Evolutionary conservation across 2,888 invertebrate species (phyloP), one percentile per base, ranked within the genome.

Genomic region (Epirrhoe tristata): DNA sequence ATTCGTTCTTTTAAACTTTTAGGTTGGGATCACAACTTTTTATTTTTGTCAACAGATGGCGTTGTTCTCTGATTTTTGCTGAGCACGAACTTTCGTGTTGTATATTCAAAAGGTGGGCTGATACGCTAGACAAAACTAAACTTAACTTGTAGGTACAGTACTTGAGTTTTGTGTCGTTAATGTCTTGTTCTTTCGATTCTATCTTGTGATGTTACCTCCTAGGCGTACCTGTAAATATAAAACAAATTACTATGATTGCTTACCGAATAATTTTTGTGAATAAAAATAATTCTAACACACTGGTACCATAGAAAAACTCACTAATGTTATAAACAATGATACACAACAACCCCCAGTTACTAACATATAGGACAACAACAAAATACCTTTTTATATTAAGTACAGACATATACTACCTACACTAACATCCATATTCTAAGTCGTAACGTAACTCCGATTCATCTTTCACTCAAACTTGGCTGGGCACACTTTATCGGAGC

Each of bases 151-250:
- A 90, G 24, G 24, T 24, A 24, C 84, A 81, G 78, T 80, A 81
- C 78, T 76, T 81, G 79, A 84, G 81, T 83, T 82, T 80, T 82
- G 84, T 78, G 79, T 86, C 79, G 79, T 80, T 83, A 81, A 82
- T 77, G 78, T 84, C 79, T 85, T 85, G 81, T 85, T 87, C 82
- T 83, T 82, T 81, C 76, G 65, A 66, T 78, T 77, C 71, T 76
- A 75, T 78, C 74, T 77, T 81, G 83, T 83, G 81, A 65, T 81
- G 81, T 82, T 78, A 81, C 84, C 83, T 79, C 83, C 89, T 91
- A 93, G 76, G 88, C 92, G 84, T 91, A 92, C 86, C 92, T 93
- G 91, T 0, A 68, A 68, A 58, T 67, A 67, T 63, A 60, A 2
- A 24, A 63, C 55, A 67, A 62, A 51, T 62, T 51, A 66, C 12